Base-by-base conservation (phyloP, 2,797 vertebrate genomes). In the Limosa lapponica region DNA sequence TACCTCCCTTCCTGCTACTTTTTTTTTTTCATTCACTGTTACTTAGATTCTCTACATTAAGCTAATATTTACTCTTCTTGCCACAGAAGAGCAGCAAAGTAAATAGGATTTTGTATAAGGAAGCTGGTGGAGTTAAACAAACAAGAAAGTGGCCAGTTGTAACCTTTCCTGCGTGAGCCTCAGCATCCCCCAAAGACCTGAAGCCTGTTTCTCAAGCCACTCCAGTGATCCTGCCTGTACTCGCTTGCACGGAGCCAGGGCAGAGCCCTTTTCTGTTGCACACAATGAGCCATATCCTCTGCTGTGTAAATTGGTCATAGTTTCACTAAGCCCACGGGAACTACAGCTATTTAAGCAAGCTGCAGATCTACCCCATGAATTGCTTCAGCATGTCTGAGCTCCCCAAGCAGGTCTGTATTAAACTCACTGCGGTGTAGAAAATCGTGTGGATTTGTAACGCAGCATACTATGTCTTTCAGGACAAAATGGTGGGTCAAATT, bases 61-160 rank as follows among this genome's bases (percentile, higher is more conserved):
- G 94, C 87, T 95, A 97, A 96, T 95, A 94, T 97, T 97, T 96
- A 91, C 84, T 94, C 87, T 97, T 71, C 87, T 89, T 74, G 87
- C 95, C 95, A 74, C 86, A 75, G 93, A 96, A 97, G 93, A 96
- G 92, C 82, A 46, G 93, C 89, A 91, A 75, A 96, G 87, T 96
- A 96, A 97, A 97, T 96, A 96, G 83, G 74, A 96, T 93, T 95
- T 90, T 18, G 3, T 87, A 20, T 77, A 73, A 91, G 95, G 92
- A 90, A 96, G 86, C 86, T n/a, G 67, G 55, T 91, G 86, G 79
- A 96, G 95, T 97, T 96, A 96, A 96, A 87, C 86, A 95, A 96
- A 95, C 86, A 95, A 10, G 78, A 59, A 73, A 85, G 89, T 91
- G 95, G 83, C 84, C 46, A 16, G 59, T 89, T 87, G 59, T 96